A percentile compares a stretch with the other conserved stretches of the same genome.
phyloP scores from a whole-genome alignment of 2,888 invertebrate genomes.

The Eristalis intricaria region DNA sequence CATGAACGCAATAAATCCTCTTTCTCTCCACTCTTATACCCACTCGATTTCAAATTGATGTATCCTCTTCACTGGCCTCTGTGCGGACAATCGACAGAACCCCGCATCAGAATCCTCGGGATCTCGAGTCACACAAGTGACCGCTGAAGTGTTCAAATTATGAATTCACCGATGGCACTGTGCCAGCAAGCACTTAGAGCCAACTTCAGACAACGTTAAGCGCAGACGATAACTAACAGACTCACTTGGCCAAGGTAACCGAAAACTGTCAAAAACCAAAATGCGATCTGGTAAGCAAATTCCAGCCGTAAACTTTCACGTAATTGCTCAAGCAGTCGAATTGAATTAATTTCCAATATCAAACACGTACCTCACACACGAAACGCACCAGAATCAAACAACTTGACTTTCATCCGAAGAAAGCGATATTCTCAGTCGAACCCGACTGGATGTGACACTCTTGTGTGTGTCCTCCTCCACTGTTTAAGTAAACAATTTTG shows the following conservation, averaged over 20 bases:
- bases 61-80: background rate
- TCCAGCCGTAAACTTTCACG: constrained; percentile 18
- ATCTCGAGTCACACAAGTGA: background rate
- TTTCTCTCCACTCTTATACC: constrained; percentile 8
- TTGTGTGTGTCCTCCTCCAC: constrained; percentile 5
- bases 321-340: constrained; percentile 10
- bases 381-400: constrained; percentile 24
- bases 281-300: constrained; percentile 40
- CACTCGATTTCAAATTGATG: constrained; percentile 26
- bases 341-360: constrained; percentile 50
- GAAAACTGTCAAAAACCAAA: constrained; percentile 23
- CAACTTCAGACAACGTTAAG: constrained; percentile 1
- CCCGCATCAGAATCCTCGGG: background rate
- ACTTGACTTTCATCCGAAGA: constrained; percentile 19
- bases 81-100: constrained; percentile 3
- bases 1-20: constrained; percentile 40
- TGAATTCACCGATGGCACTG: constrained; percentile 18
- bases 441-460: background rate
- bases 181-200: constrained; percentile 12
- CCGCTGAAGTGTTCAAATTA: background rate
- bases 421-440: background rate
- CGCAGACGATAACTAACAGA: background rate
- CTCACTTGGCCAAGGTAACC: constrained; percentile 9
- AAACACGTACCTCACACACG: constrained; percentile 35
- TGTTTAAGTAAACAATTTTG: constrained; percentile 61